Percentiles rank a stretch among this genome's conserved stretches.
phyloP scores from a whole-genome alignment of 2,113 vertebrate species.

The Buteo buteo region DNA sequence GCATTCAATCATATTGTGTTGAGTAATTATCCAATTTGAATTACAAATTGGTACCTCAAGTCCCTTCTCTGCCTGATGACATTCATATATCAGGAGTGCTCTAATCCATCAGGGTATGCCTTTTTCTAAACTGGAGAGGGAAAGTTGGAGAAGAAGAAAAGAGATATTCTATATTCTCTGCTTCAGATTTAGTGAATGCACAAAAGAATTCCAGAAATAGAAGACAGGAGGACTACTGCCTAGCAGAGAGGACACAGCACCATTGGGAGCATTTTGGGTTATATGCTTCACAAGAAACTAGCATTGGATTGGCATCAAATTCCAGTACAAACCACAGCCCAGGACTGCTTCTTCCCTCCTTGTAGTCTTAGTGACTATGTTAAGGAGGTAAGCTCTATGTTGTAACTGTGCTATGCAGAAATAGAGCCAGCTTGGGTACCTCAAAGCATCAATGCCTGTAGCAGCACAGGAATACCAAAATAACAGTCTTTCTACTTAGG shows the following conservation, averaged over 20 bases:
- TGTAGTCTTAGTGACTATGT: not conserved
- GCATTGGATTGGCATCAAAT: not conserved
- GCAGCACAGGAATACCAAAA: not conserved
- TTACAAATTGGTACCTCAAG: not conserved
- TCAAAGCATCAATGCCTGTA: not conserved
- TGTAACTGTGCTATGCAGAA: not conserved
- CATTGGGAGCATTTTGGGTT: not conserved
- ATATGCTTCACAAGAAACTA: too few species aligned
- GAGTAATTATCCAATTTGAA: not conserved
- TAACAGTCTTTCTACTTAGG: not conserved
- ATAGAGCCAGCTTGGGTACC: not conserved
- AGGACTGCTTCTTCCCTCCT: not conserved
- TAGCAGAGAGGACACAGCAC: not conserved
- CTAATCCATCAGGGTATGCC: not conserved
- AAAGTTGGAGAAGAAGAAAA: not conserved
- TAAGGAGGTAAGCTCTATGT: not conserved
- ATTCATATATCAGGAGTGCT: not conserved
- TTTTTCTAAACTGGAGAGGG: not conserved
- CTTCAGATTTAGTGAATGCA: not conserved
- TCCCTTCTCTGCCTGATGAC: not conserved
- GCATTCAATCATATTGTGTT: fast-evolving
- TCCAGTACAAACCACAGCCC: not conserved
- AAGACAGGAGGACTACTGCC: not conserved
- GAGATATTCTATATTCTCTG: not conserved
- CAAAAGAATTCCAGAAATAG: not conserved